These are phyloP conservation scores for Stomorhina lunata DNA, from an alignment of 2,888 invertebrate species.

Conservation along the genomic window DNA sequence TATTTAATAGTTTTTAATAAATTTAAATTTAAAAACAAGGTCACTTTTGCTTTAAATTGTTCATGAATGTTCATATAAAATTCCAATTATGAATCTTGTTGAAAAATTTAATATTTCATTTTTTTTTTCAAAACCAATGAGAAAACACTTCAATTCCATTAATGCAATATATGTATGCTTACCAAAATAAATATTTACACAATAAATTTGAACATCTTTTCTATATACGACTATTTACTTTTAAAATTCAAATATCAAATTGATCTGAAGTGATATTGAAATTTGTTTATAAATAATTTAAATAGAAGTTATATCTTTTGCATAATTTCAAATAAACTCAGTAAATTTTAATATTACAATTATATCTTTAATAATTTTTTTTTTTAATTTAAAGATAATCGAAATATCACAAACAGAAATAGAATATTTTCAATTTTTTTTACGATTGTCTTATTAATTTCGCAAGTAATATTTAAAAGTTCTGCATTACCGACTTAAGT, in stretches of 20 bases:
- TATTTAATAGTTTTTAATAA: constrained; percentile 39
- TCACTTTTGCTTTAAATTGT: constrained; percentile 18
- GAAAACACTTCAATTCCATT: not conserved
- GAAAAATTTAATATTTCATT: not conserved
- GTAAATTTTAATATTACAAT: not conserved
- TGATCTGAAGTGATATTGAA: not conserved
- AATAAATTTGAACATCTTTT: not conserved
- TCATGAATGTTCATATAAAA: too few species aligned
- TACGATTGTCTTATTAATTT: too few species aligned
- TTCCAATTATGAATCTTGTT: not conserved
- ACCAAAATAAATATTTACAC: constrained; percentile 5
- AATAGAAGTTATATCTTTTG: not conserved
- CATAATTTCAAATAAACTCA: not conserved
- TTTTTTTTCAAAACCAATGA: not conserved
- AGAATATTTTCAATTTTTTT: too few species aligned
- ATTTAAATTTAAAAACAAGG: constrained; percentile 32
- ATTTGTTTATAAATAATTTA: not conserved
- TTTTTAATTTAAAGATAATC: too few species aligned
- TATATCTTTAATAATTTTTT: too few species aligned
- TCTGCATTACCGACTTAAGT: too few species aligned
- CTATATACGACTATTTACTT: too few species aligned
- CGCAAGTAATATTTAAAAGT: too few species aligned
- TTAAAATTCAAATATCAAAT: too few species aligned
- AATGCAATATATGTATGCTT: not conserved
- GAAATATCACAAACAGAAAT: too few species aligned